phyloP scores from a whole-genome alignment of 2,113 vertebrate genomes.

The Xenotilapia leptura region DNA sequence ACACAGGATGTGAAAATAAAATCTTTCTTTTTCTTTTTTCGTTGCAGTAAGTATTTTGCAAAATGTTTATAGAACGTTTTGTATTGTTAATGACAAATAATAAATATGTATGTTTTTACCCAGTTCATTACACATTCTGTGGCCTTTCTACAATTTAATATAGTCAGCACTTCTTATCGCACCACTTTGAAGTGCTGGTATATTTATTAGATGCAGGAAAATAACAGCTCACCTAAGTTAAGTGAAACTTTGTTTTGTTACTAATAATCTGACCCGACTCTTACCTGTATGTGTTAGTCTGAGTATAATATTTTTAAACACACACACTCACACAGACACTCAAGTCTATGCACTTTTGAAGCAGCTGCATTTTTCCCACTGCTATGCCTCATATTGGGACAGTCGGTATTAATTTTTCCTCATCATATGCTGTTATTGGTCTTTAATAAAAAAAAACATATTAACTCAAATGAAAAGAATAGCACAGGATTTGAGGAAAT shows the following conservation, averaged over 20 bases:
- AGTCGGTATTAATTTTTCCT: conserved; percentile 29
- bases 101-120: not conserved
- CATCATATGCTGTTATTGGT: conserved; percentile 34
- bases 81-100: not conserved
- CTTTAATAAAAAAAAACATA: conserved; percentile 25
- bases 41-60: not conserved
- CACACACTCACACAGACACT: not conserved
- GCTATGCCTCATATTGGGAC: not conserved
- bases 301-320: not conserved
- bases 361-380: not conserved
- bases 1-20: not conserved
- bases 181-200: not conserved
- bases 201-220: not conserved
- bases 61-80: not conserved
- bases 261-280: not conserved
- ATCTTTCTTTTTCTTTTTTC: fast-evolving
- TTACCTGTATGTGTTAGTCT: not conserved
- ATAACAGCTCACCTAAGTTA: not conserved
- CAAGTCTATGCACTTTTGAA: not conserved
- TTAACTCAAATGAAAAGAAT: conserved; percentile 48
- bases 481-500: conserved; percentile 48
- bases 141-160: not conserved
- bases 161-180: not conserved
- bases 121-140: not conserved
- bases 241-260: not conserved